Evolutionary conservation across 2,888 invertebrate species (phyloP), one percentile per base, ranked within the genome.

Genomic region (Patella ulyssiponensis): DNA sequence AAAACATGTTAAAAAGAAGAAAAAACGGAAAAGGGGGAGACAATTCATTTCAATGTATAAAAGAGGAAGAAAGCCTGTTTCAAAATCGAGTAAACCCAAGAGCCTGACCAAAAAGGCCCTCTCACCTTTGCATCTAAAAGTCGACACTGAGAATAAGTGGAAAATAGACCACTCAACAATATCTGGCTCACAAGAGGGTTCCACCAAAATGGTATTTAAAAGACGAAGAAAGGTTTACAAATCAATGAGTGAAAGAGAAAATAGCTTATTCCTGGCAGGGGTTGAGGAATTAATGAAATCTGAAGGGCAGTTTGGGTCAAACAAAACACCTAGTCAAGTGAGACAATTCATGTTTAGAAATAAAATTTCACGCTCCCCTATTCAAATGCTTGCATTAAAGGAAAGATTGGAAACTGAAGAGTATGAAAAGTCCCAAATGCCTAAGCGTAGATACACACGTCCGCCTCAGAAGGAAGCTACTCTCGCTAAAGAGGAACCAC

Each of bases 361-460:
- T 70, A 88, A 88, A 77, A 84, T 85, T 15, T 87, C 88, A 11
- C 75, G 88, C 23, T 88, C 88, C 23, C 88, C 88, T 3, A 79
- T 88, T 53, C 87, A 88, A 77, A 88, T 88, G 72, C 85, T 88
- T 74, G 88, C 87, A 23, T 82, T 88, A 82, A 86, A 84, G 44
- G 86, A 87, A 72, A 87, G 84, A 75, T 80, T 85, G 64, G 87
- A 87, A 76, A 88, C 88, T 79, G 86, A 83, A 69, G 85, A 83
- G 69, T 88, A 88, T 76, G 82, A 85, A 69, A 79, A 84, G 70
- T 83, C 84, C 74, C 84, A 87, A 81, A 84, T 84, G 23, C 81
- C 81, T 64, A 85, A 83, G 73, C 84, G 84, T 17, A 82, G 82
- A 15, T 44, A 44, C 44, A 44, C 9, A 44, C 44, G 9, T 44